Conservation (phyloP, 2,113 vertebrate genomes). For the Morone saxatilis region DNA sequence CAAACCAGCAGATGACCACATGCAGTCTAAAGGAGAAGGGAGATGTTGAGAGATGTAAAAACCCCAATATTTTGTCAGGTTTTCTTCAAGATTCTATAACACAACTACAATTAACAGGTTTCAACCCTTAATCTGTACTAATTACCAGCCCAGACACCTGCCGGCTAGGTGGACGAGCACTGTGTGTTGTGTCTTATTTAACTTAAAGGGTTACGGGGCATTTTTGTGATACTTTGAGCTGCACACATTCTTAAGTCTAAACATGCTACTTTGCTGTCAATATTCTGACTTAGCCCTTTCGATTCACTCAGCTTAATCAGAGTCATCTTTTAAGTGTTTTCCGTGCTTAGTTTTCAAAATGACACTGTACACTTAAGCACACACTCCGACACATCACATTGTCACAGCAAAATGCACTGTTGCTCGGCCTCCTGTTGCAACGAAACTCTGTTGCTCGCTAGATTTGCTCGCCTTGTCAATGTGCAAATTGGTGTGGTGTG, state of each 20-base stretch:
- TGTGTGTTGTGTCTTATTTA: too few relatives aligned
- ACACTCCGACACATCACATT: too few relatives aligned
- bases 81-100: too few relatives aligned
- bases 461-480: not conserved
- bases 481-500: not conserved
- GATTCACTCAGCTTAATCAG: not conserved
- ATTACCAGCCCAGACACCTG: too few relatives aligned
- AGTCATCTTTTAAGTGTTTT: not conserved
- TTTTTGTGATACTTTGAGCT: not conserved
- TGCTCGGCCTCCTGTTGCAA: not conserved
- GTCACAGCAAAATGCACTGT: not conserved
- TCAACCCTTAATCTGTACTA: too few relatives aligned
- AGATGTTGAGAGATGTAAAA: too few relatives aligned
- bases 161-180: too few relatives aligned
- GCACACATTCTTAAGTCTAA: not conserved
- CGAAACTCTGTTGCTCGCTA: not conserved
- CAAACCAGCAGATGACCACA: too few relatives aligned
- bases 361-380: not conserved
- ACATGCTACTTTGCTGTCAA: not conserved
- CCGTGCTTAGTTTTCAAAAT: not conserved
- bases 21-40: too few relatives aligned
- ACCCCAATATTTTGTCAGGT: too few relatives aligned
- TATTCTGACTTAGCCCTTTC: not conserved
- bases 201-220: too few relatives aligned
- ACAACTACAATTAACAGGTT: too few relatives aligned